Evolutionary conservation across 2,888 invertebrate genomes (phyloP).

Genomic region (Torymus tubicola): DNA sequence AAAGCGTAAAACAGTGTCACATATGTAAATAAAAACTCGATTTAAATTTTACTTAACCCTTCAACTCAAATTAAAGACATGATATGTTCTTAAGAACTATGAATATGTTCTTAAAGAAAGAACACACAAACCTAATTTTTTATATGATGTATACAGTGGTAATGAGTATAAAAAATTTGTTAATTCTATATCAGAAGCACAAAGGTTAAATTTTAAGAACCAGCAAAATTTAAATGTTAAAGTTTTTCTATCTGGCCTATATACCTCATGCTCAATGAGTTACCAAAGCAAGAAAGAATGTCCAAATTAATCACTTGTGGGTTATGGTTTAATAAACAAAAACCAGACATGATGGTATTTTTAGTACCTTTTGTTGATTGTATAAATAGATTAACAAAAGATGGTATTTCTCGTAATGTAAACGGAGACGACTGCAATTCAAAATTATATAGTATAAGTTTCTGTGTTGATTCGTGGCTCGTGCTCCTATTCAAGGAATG

Average conservation of each 20-base stretch:
- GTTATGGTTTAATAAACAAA: slow-evolving; percentile 55
- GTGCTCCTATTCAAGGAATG: too few species aligned
- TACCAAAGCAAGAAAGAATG: slow-evolving; percentile 48
- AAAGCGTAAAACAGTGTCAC: not conserved
- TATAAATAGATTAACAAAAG: not conserved
- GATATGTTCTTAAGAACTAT: not conserved
- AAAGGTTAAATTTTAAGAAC: too few species aligned
- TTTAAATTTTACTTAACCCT: slow-evolving; percentile 1
- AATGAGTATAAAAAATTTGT: too few species aligned
- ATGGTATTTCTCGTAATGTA: slow-evolving; percentile 39
- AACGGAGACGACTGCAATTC: too few species aligned
- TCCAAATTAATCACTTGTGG: slow-evolving; percentile 49
- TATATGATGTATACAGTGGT: too few species aligned
- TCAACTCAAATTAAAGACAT: not conserved
- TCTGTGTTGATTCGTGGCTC: slow-evolving; percentile 11
- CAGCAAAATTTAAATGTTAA: too few species aligned
- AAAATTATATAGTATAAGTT: slow-evolving; percentile 35
- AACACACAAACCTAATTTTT: too few species aligned
- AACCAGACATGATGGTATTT: slow-evolving; percentile 41
- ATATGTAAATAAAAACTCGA: not conserved
- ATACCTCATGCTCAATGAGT: slow-evolving; percentile 56
- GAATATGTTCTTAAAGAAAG: too few species aligned
- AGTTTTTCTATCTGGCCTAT: slow-evolving; percentile 49
- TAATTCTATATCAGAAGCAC: too few species aligned
- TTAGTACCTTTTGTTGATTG: slow-evolving; percentile 26